Percentiles rank a stretch among this genome's conserved stretches.
Evolutionary conservation across 2,113 vertebrate genomes (phyloP).

Genomic region (Alectura lathami): DNA sequence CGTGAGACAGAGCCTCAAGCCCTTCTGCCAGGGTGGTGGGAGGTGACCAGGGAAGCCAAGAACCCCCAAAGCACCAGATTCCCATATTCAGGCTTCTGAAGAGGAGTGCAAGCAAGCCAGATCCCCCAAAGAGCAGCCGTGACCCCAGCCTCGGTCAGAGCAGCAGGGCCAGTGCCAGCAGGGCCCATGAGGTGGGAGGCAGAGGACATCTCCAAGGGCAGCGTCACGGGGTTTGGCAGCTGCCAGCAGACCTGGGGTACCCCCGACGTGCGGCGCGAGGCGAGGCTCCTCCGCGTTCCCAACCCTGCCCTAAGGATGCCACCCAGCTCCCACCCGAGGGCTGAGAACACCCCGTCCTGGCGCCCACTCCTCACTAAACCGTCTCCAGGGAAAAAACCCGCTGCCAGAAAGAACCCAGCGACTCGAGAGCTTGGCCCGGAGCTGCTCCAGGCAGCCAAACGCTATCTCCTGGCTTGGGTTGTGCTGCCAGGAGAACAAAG

Average conservation of each 20-base stretch:
- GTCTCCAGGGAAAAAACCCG: background rate
- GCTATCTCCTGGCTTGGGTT: background rate
- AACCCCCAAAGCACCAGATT: background rate
- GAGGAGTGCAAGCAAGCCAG: background rate
- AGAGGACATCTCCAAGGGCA: background rate
- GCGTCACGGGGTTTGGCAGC: background rate
- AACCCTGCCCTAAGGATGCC: background rate
- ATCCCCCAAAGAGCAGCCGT: background rate
- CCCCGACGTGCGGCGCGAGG: background rate
- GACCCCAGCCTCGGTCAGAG: background rate
- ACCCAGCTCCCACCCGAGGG: background rate
- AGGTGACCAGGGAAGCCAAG: background rate
- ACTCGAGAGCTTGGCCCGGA: background rate
- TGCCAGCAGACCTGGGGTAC: rapidly evolving
- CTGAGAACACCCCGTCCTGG: rapidly evolving
- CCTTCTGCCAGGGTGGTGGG: background rate
- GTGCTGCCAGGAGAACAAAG: background rate
- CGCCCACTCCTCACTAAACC: background rate
- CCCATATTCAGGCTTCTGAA: background rate
- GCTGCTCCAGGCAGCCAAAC: background rate
- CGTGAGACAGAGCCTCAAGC: background rate
- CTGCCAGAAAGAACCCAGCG: background rate
- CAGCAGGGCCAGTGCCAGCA: no score
- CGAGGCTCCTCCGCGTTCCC: background rate
- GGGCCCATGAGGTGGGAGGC: background rate